Evolutionary conservation across 2,888 invertebrate species (phyloP).

Genomic region (Rhodophaea formosa): DNA sequence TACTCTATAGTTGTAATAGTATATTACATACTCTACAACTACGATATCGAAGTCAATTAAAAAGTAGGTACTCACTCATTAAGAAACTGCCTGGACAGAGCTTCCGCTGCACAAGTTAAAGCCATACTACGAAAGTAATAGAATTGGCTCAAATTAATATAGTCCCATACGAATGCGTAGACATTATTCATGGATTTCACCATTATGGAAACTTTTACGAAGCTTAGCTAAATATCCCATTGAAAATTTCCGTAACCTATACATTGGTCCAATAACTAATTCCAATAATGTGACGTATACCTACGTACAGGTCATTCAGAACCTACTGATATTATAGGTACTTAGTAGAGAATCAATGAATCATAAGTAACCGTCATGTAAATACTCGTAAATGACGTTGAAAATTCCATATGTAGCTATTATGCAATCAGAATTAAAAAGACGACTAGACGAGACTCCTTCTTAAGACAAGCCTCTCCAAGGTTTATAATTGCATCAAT

Average conservation of each 20-base stretch:
- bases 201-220: conserved; percentile 24
- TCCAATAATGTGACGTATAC: conserved; percentile 5
- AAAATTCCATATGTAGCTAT: neutral
- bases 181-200: conserved; percentile 25
- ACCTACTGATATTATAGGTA: neutral
- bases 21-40: too few species aligned
- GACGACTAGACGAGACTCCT: too few species aligned
- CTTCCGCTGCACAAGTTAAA: conserved; percentile 4
- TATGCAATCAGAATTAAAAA: neutral
- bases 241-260: conserved; percentile 19
- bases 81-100: neutral
- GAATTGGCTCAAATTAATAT: conserved; percentile 13
- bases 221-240: conserved; percentile 24
- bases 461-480: too few species aligned
- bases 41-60: neutral
- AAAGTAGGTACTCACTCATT: conserved; percentile 9
- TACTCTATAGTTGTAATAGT: too few species aligned
- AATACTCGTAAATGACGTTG: conserved; percentile 5
- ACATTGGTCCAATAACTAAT: conserved; percentile 5
- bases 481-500: too few species aligned
- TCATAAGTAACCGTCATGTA: conserved; percentile 5
- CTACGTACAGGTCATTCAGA: conserved; percentile 1
- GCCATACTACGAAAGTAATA: conserved; percentile 10
- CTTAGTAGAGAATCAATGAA: conserved; percentile 6
- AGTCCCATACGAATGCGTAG: neutral